Percentiles rank a stretch among this genome's conserved stretches.
Evolutionary conservation across 2,797 vertebrate genomes (phyloP).

Genomic region (Lagorchestes hirsutus): DNA sequence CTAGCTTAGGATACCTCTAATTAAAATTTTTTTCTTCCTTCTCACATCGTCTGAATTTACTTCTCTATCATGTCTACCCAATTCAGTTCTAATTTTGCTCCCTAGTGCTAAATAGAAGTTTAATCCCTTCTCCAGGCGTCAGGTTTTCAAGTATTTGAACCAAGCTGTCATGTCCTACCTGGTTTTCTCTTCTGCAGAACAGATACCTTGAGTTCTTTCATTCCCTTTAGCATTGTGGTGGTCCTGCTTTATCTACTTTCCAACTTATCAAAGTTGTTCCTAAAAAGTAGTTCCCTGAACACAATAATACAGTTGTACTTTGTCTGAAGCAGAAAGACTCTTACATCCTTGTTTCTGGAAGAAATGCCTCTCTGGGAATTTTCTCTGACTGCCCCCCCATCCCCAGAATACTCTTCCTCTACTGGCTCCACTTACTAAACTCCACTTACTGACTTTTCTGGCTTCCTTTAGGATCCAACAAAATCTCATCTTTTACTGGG

Average conservation of each 20-base stretch:
- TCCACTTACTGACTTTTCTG: background rate
- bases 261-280: background rate
- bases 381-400: background rate
- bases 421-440: too few species aligned
- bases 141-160: background rate
- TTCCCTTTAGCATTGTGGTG: background rate
- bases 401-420: background rate
- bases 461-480: background rate
- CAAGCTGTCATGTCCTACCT: background rate
- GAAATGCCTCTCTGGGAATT: background rate
- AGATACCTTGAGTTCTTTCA: background rate
- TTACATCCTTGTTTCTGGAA: background rate
- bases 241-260: background rate
- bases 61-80: background rate
- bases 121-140: background rate
- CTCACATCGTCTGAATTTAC: background rate
- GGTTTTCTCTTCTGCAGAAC: background rate
- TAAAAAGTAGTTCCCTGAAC: background rate
- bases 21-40: background rate
- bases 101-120: background rate
- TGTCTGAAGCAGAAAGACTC: background rate
- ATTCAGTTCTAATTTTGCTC: background rate
- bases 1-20: background rate
- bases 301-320: background rate
- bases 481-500: background rate